Conservation (phyloP, 1,140 invertebrate species). For the Andricus grossulariae region DNA sequence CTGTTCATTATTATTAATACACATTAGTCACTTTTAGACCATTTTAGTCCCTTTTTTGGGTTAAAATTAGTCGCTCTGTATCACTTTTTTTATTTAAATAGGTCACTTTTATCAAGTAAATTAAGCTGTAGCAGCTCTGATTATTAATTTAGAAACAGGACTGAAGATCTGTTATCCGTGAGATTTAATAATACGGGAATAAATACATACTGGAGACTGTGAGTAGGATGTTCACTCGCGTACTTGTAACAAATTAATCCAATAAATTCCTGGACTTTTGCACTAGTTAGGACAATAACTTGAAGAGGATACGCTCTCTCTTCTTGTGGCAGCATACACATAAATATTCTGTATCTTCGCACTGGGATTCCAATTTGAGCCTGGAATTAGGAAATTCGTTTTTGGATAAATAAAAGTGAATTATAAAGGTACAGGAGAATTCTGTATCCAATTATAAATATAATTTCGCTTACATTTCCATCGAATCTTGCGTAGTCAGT, state of each 20-base stretch:
- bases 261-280: constrained; percentile 94
- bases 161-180: too few relatives aligned
- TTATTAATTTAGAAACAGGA: too few relatives aligned
- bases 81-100: too few relatives aligned
- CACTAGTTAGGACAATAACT: constrained; percentile 86
- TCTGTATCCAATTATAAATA: constrained; percentile 14
- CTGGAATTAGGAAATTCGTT: constrained; percentile 63
- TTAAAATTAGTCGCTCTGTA: too few relatives aligned
- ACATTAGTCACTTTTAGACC: too few relatives aligned
- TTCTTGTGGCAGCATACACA: constrained; percentile 89
- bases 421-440: neutral
- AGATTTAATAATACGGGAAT: too few relatives aligned
- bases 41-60: too few relatives aligned
- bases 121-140: too few relatives aligned
- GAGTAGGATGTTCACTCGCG: constrained; percentile 73
- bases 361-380: constrained; percentile 84
- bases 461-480: constrained; percentile 80
- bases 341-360: constrained; percentile 89
- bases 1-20: too few relatives aligned
- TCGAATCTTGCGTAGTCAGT: constrained; percentile 94
- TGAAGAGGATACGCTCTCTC: constrained; percentile 89
- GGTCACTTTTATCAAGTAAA: too few relatives aligned
- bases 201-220: constrained; percentile 77
- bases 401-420: constrained; percentile 33
- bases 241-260: constrained; percentile 93